phyloP scores from a whole-genome alignment of 2,113 vertebrate species.

The Alosa alosa region DNA sequence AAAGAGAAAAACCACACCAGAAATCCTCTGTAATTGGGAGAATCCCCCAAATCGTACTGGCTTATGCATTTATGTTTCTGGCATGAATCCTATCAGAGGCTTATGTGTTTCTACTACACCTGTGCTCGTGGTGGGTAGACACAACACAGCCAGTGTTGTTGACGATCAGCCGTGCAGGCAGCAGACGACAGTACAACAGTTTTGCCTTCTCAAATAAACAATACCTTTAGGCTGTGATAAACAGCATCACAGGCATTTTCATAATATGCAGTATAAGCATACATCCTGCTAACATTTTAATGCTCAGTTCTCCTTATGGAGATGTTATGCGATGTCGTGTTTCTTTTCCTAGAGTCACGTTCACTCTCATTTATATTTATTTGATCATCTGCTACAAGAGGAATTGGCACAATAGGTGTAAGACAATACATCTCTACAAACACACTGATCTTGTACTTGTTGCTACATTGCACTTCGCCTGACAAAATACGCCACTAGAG shows the following conservation, averaged over 20 bases:
- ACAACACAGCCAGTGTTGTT: not conserved
- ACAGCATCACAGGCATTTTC: not conserved
- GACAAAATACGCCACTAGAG: not conserved
- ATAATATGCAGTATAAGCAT: not conserved
- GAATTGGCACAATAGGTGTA: not conserved
- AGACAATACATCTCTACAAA: not conserved
- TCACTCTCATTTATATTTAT: conserved; percentile 2
- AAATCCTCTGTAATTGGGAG: conserved; percentile 8
- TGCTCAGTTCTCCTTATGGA: not conserved
- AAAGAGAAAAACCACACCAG: not conserved
- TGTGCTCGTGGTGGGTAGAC: not conserved
- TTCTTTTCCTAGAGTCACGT: not conserved
- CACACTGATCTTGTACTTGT: not conserved
- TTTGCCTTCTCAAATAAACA: not conserved
- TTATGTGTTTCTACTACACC: not conserved
- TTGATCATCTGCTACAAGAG: not conserved
- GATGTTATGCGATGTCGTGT: not conserved
- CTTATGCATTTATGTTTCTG: not conserved
- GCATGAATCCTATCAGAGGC: not conserved
- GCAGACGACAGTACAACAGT: not conserved
- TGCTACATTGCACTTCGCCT: not conserved
- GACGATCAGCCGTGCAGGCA: not conserved
- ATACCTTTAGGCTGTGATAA: not conserved
- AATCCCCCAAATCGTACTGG: not conserved
- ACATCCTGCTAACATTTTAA: not conserved